Percentiles rank a stretch among this genome's conserved stretches.
phyloP scores from a whole-genome alignment of 2,888 invertebrate genomes.

The Gandaritis pyraliata region DNA sequence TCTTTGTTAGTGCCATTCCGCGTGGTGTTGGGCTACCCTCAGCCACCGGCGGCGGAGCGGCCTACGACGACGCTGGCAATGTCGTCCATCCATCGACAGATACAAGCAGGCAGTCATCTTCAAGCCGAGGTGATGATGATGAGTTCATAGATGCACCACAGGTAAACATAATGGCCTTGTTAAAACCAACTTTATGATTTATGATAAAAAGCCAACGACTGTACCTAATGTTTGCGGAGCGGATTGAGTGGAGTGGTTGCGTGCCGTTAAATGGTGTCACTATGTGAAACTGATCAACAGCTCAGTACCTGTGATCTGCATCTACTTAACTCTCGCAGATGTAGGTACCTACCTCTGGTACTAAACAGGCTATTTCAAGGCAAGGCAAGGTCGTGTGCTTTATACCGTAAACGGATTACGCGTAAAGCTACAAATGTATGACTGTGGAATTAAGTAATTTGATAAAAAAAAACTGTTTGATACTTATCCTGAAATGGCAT shows the following conservation, averaged over 20 bases:
- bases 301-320: constrained; percentile 5
- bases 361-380: constrained; percentile 24
- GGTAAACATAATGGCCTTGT: too few species aligned
- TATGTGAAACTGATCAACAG: constrained; percentile 25
- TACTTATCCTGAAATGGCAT: too few species aligned
- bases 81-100: too few species aligned
- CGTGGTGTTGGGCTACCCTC: too few species aligned
- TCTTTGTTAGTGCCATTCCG: too few species aligned
- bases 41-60: too few species aligned
- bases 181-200: not conserved
- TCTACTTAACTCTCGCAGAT: too few species aligned
- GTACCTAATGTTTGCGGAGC: constrained; percentile 1
- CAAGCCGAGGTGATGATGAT: too few species aligned
- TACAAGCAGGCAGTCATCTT: too few species aligned
- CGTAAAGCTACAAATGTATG: not conserved
- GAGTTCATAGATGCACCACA: too few species aligned
- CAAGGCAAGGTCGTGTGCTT: constrained; percentile 17
- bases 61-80: too few species aligned
- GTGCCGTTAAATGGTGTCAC: constrained; percentile 24
- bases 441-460: not conserved
- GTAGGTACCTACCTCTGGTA: not conserved
- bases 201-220: not conserved
- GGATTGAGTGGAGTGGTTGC: constrained; percentile 16
- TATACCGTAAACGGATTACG: constrained; percentile 8
- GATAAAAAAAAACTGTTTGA: not conserved